A percentile compares a stretch with the other conserved stretches of the same genome.
These are phyloP conservation scores for Anoplophora glabripennis DNA, from an alignment of 1,140 invertebrate species.

Conservation along the genomic window DNA sequence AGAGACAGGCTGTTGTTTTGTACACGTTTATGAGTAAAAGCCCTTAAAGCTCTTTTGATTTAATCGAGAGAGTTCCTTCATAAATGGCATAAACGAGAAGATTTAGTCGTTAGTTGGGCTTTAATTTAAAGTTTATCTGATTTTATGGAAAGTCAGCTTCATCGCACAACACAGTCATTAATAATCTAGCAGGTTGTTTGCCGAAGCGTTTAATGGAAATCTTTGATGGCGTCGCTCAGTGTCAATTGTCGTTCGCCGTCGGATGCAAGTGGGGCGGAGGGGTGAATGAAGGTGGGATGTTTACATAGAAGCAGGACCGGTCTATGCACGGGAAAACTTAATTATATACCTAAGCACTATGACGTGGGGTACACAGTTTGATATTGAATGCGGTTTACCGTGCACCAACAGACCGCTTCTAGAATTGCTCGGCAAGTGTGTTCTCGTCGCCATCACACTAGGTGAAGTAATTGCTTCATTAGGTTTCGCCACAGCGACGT, in stretches of 20 bases:
- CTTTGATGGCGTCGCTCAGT: constrained; percentile 24
- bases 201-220: constrained; percentile 33
- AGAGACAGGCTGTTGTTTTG: no score
- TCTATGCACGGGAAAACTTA: constrained; percentile 30
- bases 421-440: constrained; percentile 20
- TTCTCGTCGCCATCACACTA: constrained; percentile 29
- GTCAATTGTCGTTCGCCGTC: constrained; percentile 25
- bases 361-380: constrained; percentile 15
- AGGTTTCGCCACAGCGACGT: constrained; percentile 35
- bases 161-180: constrained; percentile 31
- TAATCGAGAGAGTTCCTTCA: constrained; percentile 9
- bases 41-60: not conserved
- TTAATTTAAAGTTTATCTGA: constrained; percentile 23
- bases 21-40: no score
- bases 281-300: constrained; percentile 25
- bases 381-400: constrained; percentile 40
- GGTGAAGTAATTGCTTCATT: constrained; percentile 39
- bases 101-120: constrained; percentile 20
- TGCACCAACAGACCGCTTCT: constrained; percentile 21
- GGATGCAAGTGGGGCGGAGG: not conserved
- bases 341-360: constrained; percentile 31
- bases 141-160: constrained; percentile 34
- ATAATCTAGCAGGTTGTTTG: constrained; percentile 34
- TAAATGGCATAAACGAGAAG: constrained; percentile 16
- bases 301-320: constrained; percentile 24